A percentile compares a stretch with the other conserved stretches of the same genome.
These are phyloP conservation scores for Anhinga rufa DNA, from an alignment of 2,113 vertebrate genomes.

Conservation along the genomic window DNA sequence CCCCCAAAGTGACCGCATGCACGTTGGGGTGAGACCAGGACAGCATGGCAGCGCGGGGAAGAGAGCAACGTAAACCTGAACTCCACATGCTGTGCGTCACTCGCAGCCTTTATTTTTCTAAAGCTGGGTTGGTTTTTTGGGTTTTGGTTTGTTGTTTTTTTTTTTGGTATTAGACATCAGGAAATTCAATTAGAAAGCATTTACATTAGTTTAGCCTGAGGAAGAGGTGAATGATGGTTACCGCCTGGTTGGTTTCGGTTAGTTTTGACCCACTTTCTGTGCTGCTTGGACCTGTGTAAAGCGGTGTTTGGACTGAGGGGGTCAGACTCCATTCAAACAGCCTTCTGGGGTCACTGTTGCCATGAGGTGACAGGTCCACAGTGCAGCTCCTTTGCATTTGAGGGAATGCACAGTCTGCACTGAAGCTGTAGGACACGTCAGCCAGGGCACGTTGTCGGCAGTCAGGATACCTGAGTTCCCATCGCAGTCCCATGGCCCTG, in stretches of 20 bases:
- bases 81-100: background rate
- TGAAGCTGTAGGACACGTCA: background rate
- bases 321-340: background rate
- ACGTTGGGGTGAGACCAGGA: background rate
- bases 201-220: background rate
- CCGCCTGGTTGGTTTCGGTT: background rate
- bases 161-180: background rate
- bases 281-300: background rate
- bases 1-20: background rate
- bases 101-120: background rate
- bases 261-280: background rate
- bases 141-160: background rate
- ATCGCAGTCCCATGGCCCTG: background rate
- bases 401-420: background rate
- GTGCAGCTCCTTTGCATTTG: background rate
- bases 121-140: background rate
- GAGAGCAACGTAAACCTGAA: background rate
- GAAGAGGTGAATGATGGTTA: background rate
- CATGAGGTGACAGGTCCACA: background rate
- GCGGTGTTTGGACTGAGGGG: background rate
- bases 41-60: background rate
- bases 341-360: background rate
- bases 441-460: fast-evolving
- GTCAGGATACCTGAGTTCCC: background rate
- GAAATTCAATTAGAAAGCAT: background rate